phyloP scores from a whole-genome alignment of 2,888 invertebrate genomes.

The Pteria penguin region DNA sequence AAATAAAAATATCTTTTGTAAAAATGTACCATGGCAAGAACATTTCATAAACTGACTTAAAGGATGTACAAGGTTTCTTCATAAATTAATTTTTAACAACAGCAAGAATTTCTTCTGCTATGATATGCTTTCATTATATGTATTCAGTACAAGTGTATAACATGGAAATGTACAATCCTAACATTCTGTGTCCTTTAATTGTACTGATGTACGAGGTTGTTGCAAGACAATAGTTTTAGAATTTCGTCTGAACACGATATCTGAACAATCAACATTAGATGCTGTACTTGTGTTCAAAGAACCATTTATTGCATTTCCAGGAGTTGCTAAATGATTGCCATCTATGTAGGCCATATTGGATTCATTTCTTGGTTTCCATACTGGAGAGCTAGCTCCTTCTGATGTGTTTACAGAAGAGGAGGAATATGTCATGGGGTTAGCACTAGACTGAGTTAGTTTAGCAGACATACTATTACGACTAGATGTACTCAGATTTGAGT shows the following conservation, averaged over 20 bases:
- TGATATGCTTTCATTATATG: no score
- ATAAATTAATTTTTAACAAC: no score
- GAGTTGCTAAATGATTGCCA: conserved; percentile 24
- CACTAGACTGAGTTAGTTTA: conserved; percentile 94
- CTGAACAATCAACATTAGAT: conserved; percentile 52
- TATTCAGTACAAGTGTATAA: no score
- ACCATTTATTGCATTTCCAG: conserved; percentile 32
- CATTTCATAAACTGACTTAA: no score
- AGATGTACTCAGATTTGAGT: conserved; percentile 71
- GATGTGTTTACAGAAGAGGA: conserved; percentile 81
- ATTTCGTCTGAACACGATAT: conserved; percentile 54
- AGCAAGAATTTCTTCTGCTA: no score
- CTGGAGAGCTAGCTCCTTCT: conserved; percentile 92
- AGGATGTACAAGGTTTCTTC: no score
- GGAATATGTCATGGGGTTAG: conserved; percentile 94
- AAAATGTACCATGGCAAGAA: no score
- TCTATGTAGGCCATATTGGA: conserved; percentile 45
- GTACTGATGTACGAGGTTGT: conserved; percentile 27
- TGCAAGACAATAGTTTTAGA: conserved; percentile 58
- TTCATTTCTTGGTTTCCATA: conserved; percentile 87
- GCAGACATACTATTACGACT: conserved; percentile 80
- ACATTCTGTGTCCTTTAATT: conserved; percentile 63
- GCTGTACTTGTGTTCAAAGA: conserved; percentile 44
- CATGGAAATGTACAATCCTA: conserved; percentile 27
- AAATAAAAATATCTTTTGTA: no score